A percentile compares a stretch with the other conserved stretches of the same genome.
phyloP scores from a whole-genome alignment of 2,797 vertebrate genomes.

The Ciconia nigra region DNA sequence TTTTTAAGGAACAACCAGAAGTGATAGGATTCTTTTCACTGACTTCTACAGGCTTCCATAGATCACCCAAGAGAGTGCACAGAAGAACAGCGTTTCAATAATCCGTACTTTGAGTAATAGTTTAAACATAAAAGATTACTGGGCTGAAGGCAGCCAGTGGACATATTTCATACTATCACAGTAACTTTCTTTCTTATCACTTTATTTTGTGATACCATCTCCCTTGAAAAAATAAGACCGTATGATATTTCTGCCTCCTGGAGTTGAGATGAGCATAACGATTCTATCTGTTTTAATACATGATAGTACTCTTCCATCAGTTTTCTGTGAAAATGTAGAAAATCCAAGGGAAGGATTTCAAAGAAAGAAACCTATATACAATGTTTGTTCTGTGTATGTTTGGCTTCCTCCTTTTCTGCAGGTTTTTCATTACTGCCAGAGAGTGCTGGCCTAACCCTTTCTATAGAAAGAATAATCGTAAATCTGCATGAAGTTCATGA shows the following conservation, averaged over 20 bases:
- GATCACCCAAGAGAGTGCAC: background rate
- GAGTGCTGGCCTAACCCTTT: slow-evolving; percentile 46
- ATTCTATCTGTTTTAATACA: slow-evolving; percentile 20
- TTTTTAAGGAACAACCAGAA: background rate
- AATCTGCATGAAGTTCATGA: slow-evolving; percentile 76
- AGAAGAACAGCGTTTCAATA: slow-evolving; percentile 25
- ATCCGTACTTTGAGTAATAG: slow-evolving; percentile 28
- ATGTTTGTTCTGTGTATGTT: background rate
- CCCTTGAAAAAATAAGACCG: slow-evolving; percentile 12
- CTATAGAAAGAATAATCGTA: slow-evolving; percentile 65
- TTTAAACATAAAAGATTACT: slow-evolving; percentile 42
- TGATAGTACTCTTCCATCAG: background rate
- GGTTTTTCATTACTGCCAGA: slow-evolving; percentile 30
- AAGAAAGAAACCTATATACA: background rate
- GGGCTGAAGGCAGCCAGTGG: slow-evolving; percentile 16
- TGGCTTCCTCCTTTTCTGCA: background rate
- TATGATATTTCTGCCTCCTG: slow-evolving; percentile 23
- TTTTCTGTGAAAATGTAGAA: background rate
- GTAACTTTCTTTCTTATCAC: slow-evolving; percentile 37
- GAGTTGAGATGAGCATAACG: background rate
- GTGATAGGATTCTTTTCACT: background rate
- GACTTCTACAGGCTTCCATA: background rate
- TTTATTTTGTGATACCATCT: slow-evolving; percentile 38
- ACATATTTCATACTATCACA: slow-evolving; percentile 17
- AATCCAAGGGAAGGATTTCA: background rate